Evolutionary conservation across 2,888 invertebrate genomes (phyloP).

Genomic region (Barypeithes pellucidus): DNA sequence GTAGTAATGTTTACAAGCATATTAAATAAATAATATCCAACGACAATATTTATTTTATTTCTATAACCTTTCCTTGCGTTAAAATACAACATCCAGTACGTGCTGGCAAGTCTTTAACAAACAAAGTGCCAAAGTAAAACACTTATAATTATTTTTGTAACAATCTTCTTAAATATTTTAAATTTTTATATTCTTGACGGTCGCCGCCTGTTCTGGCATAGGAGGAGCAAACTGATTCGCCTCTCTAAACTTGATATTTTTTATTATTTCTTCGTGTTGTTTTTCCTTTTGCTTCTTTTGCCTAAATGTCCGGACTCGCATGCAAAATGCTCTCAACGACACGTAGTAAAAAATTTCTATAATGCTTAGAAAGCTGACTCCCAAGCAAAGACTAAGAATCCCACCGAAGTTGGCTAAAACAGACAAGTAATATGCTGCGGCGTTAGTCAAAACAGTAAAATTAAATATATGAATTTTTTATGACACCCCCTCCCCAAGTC

Average conservation of each 20-base stretch:
- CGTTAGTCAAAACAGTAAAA: too few relatives aligned
- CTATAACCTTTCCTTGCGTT: too few relatives aligned
- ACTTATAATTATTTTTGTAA: too few relatives aligned
- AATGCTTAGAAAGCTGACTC: conserved; percentile 86
- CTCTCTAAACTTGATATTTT: not conserved
- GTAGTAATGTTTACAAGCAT: too few relatives aligned
- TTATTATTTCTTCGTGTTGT: not conserved
- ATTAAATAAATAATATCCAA: too few relatives aligned
- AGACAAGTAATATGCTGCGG: too few relatives aligned
- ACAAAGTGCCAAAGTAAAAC: too few relatives aligned
- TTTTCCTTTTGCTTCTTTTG: conserved; percentile 16
- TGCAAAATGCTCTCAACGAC: conserved; percentile 77
- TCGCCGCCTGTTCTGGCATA: not conserved
- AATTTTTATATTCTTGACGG: not conserved
- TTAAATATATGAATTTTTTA: too few relatives aligned
- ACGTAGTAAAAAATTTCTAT: conserved; percentile 84
- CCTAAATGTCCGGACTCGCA: not conserved
- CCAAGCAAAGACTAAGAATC: conserved; percentile 85
- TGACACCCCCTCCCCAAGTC: too few relatives aligned
- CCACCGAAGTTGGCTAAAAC: conserved; percentile 83
- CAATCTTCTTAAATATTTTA: not conserved
- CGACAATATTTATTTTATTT: too few relatives aligned
- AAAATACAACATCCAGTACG: too few relatives aligned
- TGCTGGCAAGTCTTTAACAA: too few relatives aligned
- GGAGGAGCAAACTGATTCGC: not conserved